These are phyloP conservation scores for Macropodus opercularis DNA, from an alignment of 2,797 vertebrate species.

Conservation along the genomic window DNA sequence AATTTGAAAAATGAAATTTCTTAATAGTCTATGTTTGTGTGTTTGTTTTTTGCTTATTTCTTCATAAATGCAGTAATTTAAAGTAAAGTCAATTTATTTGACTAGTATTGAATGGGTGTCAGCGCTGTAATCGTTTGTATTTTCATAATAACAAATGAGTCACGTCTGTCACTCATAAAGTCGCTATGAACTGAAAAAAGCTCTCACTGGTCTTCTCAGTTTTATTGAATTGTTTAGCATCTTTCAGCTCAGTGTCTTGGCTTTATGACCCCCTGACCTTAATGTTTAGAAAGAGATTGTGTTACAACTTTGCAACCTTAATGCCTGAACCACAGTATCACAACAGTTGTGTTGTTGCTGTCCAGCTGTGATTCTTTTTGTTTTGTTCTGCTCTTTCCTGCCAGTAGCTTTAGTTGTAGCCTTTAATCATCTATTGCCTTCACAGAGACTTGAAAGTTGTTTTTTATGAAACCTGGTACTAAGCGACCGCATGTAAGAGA, in stretches of 20 bases:
- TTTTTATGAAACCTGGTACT: conserved; percentile 50
- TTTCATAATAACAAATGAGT: background rate
- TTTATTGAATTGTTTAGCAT: background rate
- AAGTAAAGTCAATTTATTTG: background rate
- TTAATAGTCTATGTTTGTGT: too few relatives aligned
- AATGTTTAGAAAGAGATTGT: too few relatives aligned
- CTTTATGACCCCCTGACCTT: background rate
- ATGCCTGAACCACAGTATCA: too few relatives aligned
- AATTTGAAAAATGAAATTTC: too few relatives aligned
- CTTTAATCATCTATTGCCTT: conserved; percentile 43
- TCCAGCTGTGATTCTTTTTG: too few relatives aligned
- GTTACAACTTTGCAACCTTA: too few relatives aligned
- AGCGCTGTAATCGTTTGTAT: background rate
- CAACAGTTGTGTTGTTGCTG: too few relatives aligned
- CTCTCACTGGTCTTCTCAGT: background rate
- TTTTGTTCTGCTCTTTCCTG: conserved; percentile 25
- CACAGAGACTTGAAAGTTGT: conserved; percentile 32
- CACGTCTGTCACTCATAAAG: background rate
- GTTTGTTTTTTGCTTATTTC: background rate
- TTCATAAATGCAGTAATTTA: background rate
- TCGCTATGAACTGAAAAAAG: too few relatives aligned
- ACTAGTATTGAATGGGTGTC: background rate
- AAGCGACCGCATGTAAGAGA: conserved; percentile 48
- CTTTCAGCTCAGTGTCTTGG: background rate
- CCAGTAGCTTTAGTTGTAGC: conserved; percentile 40